Evolutionary conservation across 2,113 vertebrate species (phyloP), one percentile per base, ranked within the genome.

Genomic region (Onychostoma macrolepis): DNA sequence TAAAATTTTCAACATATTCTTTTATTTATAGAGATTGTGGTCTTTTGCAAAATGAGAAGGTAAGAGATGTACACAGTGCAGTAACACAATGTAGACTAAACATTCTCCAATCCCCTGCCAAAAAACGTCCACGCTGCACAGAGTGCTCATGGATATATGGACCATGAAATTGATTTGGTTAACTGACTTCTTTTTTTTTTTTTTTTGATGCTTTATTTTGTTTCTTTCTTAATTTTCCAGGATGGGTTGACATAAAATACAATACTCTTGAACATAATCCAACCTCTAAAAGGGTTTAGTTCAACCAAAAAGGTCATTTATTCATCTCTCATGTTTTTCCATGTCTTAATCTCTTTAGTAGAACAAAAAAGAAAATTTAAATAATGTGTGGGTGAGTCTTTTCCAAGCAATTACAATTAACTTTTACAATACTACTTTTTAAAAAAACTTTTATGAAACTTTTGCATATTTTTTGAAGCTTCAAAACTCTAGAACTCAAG

Each of bases 11-110:
- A 98, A 99, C 97, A 96, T 99, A 99, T 99, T 99, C 96, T 99
- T 98, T 99, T 99, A 98, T 99, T 99, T 99, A 97, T 99, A 99
- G 98, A 97, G 96, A 99, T 97, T 97, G 97, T 98, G 98, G 97
- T 99, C 98, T 99, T 97, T 97, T 99, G 98, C 98, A 99, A 99
- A 99, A 99, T 99, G 97, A 97, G 95, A 99, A 99, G 98, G 98
- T 99, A 99, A 99, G 98, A 98, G 94, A 97, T 96, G 96, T 94
- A 90, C 94, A 95, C 97, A 96, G 97, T 95, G 97, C 97, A 96
- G 97, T 97, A 97, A 99, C 97, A 97, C 97, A 92, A 97, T 97
- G 95, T 95, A 96, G 96, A 97, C 95, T 84, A 38, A 84, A 97
- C 95, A 95, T 96, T 94, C 95, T 94, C 94, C 95, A 95, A 72